Evolutionary conservation across 2,113 vertebrate genomes (phyloP).

Genomic region (Andinoacara biseriatus): DNA sequence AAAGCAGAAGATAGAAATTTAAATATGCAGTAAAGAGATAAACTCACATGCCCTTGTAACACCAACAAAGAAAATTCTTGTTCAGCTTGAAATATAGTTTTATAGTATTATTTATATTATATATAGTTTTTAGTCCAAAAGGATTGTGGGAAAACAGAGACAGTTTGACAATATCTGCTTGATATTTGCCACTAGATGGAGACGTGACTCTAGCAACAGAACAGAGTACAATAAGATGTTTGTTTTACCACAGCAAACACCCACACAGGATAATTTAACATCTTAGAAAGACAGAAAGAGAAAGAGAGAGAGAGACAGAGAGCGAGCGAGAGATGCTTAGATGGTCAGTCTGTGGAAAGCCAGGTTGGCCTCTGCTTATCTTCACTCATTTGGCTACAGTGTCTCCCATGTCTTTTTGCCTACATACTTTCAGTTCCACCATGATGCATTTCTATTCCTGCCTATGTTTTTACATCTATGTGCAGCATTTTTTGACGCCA

Average conservation of each 20-base stretch:
- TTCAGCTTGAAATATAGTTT: neutral
- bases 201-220: slow-evolving; percentile 15
- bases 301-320: neutral
- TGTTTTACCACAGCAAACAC: neutral
- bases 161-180: neutral
- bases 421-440: neutral
- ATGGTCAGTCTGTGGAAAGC: neutral
- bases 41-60: neutral
- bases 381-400: neutral
- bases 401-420: neutral
- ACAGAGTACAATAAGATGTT: neutral
- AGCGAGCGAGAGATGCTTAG: neutral
- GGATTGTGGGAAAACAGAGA: neutral
- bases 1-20: slow-evolving; percentile 1
- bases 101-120: no score
- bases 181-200: slow-evolving; percentile 70
- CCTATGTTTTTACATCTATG: neutral
- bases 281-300: neutral
- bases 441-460: neutral
- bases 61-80: neutral
- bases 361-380: neutral
- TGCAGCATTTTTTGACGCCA: neutral
- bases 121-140: neutral
- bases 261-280: neutral
- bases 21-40: neutral